These are phyloP conservation scores for Sclerodermus sp. DNA, from an alignment of 2,888 invertebrate genomes.

Conservation along the genomic window DNA sequence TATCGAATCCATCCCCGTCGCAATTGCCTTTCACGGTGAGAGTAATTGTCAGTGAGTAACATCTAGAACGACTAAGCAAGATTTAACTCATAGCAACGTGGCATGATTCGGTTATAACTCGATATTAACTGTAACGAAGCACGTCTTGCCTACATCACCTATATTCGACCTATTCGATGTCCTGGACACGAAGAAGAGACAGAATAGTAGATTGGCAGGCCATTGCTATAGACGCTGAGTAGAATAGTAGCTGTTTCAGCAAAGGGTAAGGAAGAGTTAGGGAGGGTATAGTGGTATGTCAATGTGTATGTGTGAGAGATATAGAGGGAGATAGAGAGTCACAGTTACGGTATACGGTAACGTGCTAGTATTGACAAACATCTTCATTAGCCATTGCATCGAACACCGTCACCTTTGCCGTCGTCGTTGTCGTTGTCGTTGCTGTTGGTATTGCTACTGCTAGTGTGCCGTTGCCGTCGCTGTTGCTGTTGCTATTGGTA, in stretches of 20 bases:
- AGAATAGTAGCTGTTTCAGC: neutral
- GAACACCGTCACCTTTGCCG: no score
- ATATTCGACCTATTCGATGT: slow-evolving; percentile 17
- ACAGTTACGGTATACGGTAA: slow-evolving; percentile 33
- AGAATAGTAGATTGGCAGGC: neutral
- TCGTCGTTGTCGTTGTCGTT: no score
- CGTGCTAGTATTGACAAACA: slow-evolving; percentile 50
- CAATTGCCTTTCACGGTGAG: no score
- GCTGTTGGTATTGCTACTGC: neutral
- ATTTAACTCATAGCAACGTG: slow-evolving; percentile 22
- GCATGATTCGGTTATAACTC: slow-evolving; percentile 37
- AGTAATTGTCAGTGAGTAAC: no score
- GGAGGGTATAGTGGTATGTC: neutral
- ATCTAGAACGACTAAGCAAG: no score
- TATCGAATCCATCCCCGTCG: no score
- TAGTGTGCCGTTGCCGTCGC: no score
- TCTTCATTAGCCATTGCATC: slow-evolving; percentile 45
- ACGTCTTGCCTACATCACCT: slow-evolving; percentile 28
- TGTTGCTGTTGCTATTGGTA: no score
- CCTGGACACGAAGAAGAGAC: slow-evolving; percentile 15
- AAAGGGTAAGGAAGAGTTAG: slow-evolving; percentile 3
- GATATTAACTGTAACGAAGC: slow-evolving; percentile 41
- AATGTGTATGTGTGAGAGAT: neutral
- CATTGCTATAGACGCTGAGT: no score
- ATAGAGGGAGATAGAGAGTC: slow-evolving; percentile 9